Base-by-base conservation (phyloP, 2,888 invertebrate species). In the Hirtodrosophila histrioides region DNA sequence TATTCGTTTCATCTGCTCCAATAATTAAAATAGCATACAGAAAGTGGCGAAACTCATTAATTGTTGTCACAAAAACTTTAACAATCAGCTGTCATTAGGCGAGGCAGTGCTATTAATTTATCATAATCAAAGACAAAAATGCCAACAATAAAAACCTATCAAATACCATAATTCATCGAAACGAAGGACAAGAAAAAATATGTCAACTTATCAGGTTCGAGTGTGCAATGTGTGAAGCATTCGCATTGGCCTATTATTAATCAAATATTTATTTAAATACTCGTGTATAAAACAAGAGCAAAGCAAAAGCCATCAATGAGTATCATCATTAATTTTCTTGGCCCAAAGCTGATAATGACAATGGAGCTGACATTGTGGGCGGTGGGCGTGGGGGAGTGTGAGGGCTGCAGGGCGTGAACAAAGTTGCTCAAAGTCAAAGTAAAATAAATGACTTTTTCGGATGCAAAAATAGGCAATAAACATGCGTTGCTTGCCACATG, bases 221-320 rank as follows among this genome's bases (percentile, higher is more conserved):
- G 53, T 53, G 29, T 51, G 35, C 31, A 44, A 40, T 10, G 29
- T 65, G 49, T 29, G 35, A 6, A 31, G 29, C 24, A 6, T 12
- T 35, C 10, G 56, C 31, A 31, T n/a, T 41, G 35, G 8, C 24
- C 17, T 36, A 61, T 75, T 87, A 84, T 87, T 85, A 87, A 84
- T 84, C 86, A 83, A 87, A 85, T 82, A 85, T 79, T 79, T 79
- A 82, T 79, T 83, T 81, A 79, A 87, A 87, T 79, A 54, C 69
- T 17, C 7, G 2, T 9, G n/a, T 35, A 17, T 27, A 54, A 69
- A 73, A 68, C 51, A 63, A 39, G 61, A 23, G 49, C 44, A 50
- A 39, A 57, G 41, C 61, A 60, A 70, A 55, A 46, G 63, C 55
- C 57, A 54, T 72, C 71, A 69, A 77, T 62, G 62, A 41, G 67